These are phyloP conservation scores for Takifugu rubripes DNA, from an alignment of 2,797 vertebrate species.

Conservation along the genomic window DNA sequence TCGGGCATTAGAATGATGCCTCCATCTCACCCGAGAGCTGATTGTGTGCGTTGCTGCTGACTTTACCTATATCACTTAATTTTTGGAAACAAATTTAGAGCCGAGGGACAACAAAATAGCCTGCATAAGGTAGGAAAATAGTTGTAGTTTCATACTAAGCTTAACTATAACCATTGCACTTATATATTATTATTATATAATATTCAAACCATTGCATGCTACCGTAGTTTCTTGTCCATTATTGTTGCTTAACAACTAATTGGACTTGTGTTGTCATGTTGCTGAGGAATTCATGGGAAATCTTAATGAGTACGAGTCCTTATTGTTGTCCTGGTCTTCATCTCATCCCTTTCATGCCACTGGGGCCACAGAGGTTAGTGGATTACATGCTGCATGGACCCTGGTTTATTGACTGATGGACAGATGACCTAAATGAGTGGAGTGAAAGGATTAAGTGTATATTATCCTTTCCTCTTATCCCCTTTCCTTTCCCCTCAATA, in stretches of 20 bases:
- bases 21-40: slow-evolving; percentile 62
- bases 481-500: slow-evolving; percentile 28
- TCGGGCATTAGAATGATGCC: slow-evolving; percentile 45
- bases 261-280: neutral
- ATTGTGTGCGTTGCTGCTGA: slow-evolving; percentile 36
- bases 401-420: slow-evolving; percentile 68
- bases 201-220: neutral
- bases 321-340: slow-evolving; percentile 30
- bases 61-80: slow-evolving; percentile 28
- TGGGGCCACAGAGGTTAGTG: slow-evolving; percentile 37
- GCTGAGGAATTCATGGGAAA: slow-evolving; percentile 11
- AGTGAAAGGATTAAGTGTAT: slow-evolving; percentile 70
- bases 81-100: slow-evolving; percentile 16
- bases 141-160: neutral
- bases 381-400: slow-evolving; percentile 53
- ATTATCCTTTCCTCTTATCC: slow-evolving; percentile 63
- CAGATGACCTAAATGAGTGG: slow-evolving; percentile 69
- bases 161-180: neutral
- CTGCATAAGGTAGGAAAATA: slow-evolving; percentile 12
- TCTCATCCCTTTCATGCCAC: slow-evolving; percentile 26
- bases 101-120: neutral
- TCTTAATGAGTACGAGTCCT: slow-evolving; percentile 22
- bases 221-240: slow-evolving; percentile 3
- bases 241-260: slow-evolving; percentile 1
- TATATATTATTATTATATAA: no score